A percentile compares a stretch with the other conserved stretches of the same genome.
Conservation (phyloP, 2,113 vertebrate species). For the Osmerus mordax region DNA sequence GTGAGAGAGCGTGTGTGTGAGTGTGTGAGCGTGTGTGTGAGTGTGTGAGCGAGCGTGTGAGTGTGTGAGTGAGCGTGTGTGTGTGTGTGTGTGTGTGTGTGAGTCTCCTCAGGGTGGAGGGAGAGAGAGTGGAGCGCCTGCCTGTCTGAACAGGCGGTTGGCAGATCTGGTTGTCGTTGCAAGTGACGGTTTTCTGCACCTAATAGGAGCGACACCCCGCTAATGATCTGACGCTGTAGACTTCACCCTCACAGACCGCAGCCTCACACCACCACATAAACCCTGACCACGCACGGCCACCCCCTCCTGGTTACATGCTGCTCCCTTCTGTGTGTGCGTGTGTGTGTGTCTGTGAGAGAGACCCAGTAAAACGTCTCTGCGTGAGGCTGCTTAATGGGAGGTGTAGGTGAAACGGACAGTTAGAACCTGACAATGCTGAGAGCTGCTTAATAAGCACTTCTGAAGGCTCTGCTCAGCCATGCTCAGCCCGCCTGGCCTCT, state of each 20-base stretch:
- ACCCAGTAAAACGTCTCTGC: conserved; percentile 89
- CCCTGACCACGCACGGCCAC: conserved; percentile 79
- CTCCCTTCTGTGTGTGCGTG: conserved; percentile 15
- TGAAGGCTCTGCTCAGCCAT: conserved; percentile 36
- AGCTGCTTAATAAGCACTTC: conserved; percentile 76
- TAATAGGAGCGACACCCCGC: conserved; percentile 91
- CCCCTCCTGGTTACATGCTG: conserved; percentile 73
- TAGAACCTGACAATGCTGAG: conserved; percentile 82
- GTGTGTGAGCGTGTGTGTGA: conserved; percentile 2
- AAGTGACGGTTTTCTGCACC: conserved; percentile 91
- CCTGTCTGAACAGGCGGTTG: conserved; percentile 81
- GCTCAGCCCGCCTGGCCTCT: conserved; percentile 55
- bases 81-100: conserved; percentile 49
- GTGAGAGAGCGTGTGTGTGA: conserved; percentile 7
- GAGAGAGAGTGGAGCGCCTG: conserved; percentile 69
- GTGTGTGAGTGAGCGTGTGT: conserved; percentile 43
- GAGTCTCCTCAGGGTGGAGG: conserved; percentile 55
- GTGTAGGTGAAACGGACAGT: conserved; percentile 87
- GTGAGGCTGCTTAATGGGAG: conserved; percentile 85
- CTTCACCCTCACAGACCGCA: conserved; percentile 86
- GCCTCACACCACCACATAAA: conserved; percentile 90
- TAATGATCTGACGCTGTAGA: conserved; percentile 93
- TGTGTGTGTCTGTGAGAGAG: neutral
- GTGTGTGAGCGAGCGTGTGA: neutral
- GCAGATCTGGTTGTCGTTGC: conserved; percentile 93